Conservation (phyloP, 2,888 invertebrate species). For the Oligia latruncula region DNA sequence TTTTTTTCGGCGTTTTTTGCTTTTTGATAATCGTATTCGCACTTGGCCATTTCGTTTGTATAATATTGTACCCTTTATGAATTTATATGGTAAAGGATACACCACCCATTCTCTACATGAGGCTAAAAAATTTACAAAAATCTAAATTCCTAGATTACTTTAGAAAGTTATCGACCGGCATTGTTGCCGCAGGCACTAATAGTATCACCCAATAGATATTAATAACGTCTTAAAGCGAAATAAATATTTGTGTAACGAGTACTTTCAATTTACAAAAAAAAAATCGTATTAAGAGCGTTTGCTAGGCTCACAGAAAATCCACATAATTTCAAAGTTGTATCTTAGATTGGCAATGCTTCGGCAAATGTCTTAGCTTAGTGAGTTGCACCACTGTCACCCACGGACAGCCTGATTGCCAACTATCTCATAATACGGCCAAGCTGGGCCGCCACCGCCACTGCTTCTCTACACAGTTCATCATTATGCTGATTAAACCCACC, state of each 20-base stretch:
- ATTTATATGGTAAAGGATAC: not conserved
- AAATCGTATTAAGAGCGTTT: not conserved
- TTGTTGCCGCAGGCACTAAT: not conserved
- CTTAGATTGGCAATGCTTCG: not conserved
- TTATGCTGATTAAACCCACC: slow-evolving; percentile 19
- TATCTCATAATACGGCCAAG: not conserved
- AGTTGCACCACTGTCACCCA: not conserved
- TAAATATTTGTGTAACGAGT: not conserved
- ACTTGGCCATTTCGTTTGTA: not conserved
- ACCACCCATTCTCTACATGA: not conserved
- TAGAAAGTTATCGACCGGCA: not conserved
- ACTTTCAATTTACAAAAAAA: not conserved
- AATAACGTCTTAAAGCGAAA: not conserved
- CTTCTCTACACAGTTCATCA: not conserved
- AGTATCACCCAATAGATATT: not conserved
- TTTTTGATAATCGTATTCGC: too few relatives aligned
- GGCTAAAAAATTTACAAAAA: not conserved
- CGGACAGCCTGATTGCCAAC: not conserved
- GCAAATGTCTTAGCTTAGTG: not conserved
- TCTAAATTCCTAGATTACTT: not conserved
- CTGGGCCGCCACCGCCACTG: not conserved
- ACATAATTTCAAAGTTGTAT: not conserved
- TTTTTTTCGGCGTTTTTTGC: too few relatives aligned
- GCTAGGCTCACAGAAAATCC: not conserved
- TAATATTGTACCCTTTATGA: too few relatives aligned